These are phyloP conservation scores for Suncus etruscus DNA, from an alignment of 2,113 vertebrate species.

Conservation along the genomic window DNA sequence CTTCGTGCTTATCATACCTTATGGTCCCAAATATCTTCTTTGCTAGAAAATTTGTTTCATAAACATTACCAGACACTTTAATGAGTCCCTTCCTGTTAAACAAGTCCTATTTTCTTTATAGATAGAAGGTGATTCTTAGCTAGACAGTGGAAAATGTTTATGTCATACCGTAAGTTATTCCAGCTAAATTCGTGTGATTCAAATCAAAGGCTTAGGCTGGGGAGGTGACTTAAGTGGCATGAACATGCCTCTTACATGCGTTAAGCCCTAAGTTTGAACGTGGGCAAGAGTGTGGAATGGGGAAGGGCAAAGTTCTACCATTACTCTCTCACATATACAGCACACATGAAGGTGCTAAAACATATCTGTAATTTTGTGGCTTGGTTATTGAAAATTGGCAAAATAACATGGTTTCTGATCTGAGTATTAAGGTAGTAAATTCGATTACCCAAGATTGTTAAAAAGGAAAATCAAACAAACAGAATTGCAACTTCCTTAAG, in stretches of 20 bases:
- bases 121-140: not conserved
- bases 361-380: not conserved
- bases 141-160: constrained; percentile 40
- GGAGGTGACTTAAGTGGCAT: not conserved
- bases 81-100: constrained; percentile 42
- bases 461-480: not conserved
- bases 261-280: not conserved
- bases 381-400: not conserved
- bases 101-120: constrained; percentile 33
- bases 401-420: constrained; percentile 44
- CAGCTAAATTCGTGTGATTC: constrained; percentile 20
- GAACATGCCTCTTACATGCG: not conserved
- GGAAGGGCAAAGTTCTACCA: too few species aligned
- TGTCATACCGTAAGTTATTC: not conserved
- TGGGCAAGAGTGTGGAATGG: too few species aligned
- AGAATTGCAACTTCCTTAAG: not conserved
- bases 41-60: constrained; percentile 39
- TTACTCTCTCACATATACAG: too few species aligned
- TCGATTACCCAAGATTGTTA: not conserved
- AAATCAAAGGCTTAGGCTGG: not conserved
- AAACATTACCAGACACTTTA: not conserved
- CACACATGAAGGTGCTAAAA: not conserved
- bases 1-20: constrained; percentile 6
- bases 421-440: not conserved
- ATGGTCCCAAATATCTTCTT: not conserved